phyloP scores from a whole-genome alignment of 2,113 vertebrate genomes.

The Solenodon paradoxus region DNA sequence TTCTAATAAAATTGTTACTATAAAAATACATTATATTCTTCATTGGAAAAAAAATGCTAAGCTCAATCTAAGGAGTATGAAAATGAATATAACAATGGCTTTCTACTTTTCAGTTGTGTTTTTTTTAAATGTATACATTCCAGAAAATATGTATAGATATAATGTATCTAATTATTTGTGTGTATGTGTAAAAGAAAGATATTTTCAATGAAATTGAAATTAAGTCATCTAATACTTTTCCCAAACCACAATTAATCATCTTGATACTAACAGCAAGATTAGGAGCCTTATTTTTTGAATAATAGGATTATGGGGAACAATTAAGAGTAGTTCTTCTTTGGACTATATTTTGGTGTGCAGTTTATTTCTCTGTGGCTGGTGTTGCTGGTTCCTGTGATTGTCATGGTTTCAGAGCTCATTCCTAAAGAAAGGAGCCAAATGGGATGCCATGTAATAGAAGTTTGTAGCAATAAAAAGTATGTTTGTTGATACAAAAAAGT shows the following conservation, averaged over 20 bases:
- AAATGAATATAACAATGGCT: not conserved
- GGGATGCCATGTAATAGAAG: not conserved
- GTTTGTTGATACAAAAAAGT: not conserved
- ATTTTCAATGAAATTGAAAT: not conserved
- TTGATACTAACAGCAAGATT: not conserved
- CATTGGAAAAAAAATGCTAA: not conserved
- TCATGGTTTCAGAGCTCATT: not conserved
- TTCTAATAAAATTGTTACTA: not conserved
- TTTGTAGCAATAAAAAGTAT: not conserved
- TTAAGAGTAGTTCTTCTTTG: not conserved
- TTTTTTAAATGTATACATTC: not conserved
- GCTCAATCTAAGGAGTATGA: not conserved
- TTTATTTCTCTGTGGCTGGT: not conserved
- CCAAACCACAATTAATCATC: not conserved
- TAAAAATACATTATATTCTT: not conserved
- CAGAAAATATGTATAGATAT: no score
- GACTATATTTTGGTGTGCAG: not conserved
- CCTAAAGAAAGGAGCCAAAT: not conserved
- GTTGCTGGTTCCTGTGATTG: not conserved
- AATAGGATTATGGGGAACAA: not conserved
- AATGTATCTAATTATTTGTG: not conserved
- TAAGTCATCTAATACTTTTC: not conserved
- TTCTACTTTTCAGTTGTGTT: not conserved
- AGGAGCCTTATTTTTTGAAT: not conserved
- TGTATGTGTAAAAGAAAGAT: not conserved